phyloP scores from a whole-genome alignment of 2,113 vertebrate genomes.

The Bos indicus region DNA sequence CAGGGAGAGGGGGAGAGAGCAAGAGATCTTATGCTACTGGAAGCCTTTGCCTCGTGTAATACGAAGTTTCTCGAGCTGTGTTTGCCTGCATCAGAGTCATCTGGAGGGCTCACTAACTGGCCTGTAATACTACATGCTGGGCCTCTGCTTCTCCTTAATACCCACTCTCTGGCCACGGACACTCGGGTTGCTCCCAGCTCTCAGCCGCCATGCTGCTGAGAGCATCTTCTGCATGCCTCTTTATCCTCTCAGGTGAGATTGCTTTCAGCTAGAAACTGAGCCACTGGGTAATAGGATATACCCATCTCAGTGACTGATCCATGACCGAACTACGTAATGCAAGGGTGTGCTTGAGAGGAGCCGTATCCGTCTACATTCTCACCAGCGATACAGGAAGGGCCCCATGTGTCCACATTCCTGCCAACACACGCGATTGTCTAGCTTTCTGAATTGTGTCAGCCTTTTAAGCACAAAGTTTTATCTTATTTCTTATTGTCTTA shows the following conservation, averaged over 20 bases:
- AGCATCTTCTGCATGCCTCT: accelerated
- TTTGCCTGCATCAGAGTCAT: not conserved
- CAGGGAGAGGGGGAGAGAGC: not conserved
- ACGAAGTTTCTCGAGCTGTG: not conserved
- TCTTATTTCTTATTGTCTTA: not conserved
- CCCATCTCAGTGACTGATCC: accelerated
- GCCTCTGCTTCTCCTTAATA: accelerated
- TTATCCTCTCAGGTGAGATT: not conserved
- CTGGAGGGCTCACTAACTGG: not conserved
- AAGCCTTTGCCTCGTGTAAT: not conserved
- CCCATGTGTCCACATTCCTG: accelerated
- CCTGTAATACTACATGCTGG: accelerated
- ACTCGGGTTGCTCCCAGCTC: not conserved
- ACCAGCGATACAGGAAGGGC: accelerated
- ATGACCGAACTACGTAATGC: accelerated
- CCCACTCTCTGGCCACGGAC: accelerated
- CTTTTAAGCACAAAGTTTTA: not conserved
- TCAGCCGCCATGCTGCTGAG: not conserved
- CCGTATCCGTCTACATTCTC: accelerated
- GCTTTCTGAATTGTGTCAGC: not conserved
- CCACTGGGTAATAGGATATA: not conserved
- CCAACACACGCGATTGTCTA: accelerated
- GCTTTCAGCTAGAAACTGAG: not conserved
- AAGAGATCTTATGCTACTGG: not conserved
- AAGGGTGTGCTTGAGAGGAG: not conserved